These are phyloP conservation scores for Chloroclysta siterata DNA, from an alignment of 2,888 invertebrate species.

Conservation along the genomic window DNA sequence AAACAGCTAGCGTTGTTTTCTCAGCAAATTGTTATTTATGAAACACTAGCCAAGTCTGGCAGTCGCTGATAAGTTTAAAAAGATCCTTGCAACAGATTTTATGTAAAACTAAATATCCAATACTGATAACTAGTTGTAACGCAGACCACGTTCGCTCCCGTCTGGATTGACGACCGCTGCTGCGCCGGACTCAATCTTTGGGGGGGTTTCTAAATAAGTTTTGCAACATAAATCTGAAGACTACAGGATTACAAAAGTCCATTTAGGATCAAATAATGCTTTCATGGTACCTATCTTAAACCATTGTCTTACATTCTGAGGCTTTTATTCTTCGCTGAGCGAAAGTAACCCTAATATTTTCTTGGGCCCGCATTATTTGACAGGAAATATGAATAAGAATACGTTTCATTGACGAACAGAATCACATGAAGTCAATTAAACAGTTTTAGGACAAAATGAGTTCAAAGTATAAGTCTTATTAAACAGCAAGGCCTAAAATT, in stretches of 20 bases:
- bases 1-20: background rate
- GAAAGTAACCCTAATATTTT: too few species aligned
- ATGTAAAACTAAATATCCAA: slow-evolving; percentile 29
- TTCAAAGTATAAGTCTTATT: too few species aligned
- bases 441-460: too few species aligned
- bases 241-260: background rate
- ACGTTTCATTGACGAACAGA: too few species aligned
- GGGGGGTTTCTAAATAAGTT: slow-evolving; percentile 14
- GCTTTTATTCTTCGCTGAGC: too few species aligned
- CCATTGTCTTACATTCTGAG: too few species aligned
- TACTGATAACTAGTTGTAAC: slow-evolving; percentile 29
- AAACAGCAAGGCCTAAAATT: too few species aligned
- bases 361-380: too few species aligned
- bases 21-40: background rate
- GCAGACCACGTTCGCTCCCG: slow-evolving; percentile 33
- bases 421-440: too few species aligned
- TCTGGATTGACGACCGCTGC: slow-evolving; percentile 17
- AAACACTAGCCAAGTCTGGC: slow-evolving; percentile 1
- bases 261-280: background rate
- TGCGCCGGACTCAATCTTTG: slow-evolving; percentile 16
- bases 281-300: background rate
- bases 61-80: slow-evolving; percentile 3
- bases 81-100: slow-evolving; percentile 15
- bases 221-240: slow-evolving; percentile 3
- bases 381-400: too few species aligned